These are phyloP conservation scores for Apostichopus parvimensis DNA, from an alignment of 35 echinoderm and acorn worm genomes.

Conservation along the genomic window DNA sequence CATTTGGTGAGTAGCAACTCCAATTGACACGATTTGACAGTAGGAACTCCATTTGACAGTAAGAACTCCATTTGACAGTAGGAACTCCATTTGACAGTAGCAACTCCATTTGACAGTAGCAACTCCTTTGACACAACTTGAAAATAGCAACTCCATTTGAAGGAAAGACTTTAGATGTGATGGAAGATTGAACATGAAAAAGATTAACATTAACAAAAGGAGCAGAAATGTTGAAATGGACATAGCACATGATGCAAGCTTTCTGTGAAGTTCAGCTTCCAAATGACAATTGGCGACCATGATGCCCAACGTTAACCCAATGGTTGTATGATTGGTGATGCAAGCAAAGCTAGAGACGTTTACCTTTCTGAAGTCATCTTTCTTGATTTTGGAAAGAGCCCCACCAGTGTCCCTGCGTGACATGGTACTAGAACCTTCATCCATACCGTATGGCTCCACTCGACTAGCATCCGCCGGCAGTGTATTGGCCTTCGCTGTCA, in stretches of 20 bases:
- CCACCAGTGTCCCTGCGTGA: slow-evolving; percentile 12
- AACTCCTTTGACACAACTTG: no score
- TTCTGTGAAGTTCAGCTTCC: no score
- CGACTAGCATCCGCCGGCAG: background rate
- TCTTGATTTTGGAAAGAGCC: slow-evolving; percentile 13
- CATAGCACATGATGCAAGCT: background rate
- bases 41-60: no score
- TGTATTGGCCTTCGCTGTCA: background rate
- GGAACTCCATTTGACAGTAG: no score
- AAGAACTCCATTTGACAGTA: no score
- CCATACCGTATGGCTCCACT: background rate
- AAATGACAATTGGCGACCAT: background rate
- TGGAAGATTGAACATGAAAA: no score
- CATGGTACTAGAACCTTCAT: background rate
- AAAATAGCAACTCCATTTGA: no score
- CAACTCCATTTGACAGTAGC: no score
- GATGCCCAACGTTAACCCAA: slow-evolving; percentile 11
- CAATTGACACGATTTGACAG: no score
- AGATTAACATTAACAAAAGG: background rate
- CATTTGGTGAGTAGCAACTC: no score
- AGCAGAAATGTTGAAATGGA: background rate
- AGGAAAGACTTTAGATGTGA: no score
- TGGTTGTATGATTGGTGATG: slow-evolving; percentile 36
- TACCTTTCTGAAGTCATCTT: slow-evolving; percentile 43
- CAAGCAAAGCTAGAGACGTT: background rate